phyloP scores from a whole-genome alignment of 2,888 invertebrate species.

The Tricholauxania praeusta region DNA sequence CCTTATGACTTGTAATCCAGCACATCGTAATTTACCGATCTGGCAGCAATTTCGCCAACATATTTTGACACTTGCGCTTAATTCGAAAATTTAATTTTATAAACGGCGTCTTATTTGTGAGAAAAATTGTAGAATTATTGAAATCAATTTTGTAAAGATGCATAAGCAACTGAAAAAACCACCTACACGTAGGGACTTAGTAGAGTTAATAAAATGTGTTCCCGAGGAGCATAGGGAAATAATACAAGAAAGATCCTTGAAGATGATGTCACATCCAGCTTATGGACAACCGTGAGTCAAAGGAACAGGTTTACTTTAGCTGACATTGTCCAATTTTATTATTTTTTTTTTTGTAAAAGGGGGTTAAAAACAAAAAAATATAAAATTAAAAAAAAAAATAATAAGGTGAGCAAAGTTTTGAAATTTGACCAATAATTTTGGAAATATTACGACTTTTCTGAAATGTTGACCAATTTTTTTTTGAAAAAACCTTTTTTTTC shows the following conservation, averaged over 20 bases:
- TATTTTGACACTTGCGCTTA: not conserved
- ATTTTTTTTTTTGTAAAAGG: no score
- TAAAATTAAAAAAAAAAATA: no score
- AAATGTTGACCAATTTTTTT: no score
- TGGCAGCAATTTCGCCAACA: not conserved
- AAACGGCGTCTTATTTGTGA: not conserved
- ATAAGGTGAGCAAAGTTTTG: no score
- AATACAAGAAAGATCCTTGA: conserved; percentile 64
- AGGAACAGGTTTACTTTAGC: not conserved
- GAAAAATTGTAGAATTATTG: conserved; percentile 33
- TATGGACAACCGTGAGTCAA: conserved; percentile 72
- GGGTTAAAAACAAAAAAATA: no score
- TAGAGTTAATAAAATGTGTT: conserved; percentile 56
- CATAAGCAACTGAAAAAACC: conserved; percentile 54
- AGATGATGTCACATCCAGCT: conserved; percentile 73
- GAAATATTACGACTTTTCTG: no score
- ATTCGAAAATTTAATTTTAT: not conserved
- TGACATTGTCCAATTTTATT: no score
- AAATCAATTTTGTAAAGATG: conserved; percentile 37
- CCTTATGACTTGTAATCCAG: accelerated
- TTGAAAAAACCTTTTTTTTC: no score
- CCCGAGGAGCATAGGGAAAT: conserved; percentile 61
- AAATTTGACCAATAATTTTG: no score
- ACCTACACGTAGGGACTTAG: conserved; percentile 57
- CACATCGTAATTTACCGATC: no score